A percentile compares a stretch with the other conserved stretches of the same genome.
Conservation (phyloP, 1,140 invertebrate species). For the Conus betulinus region DNA sequence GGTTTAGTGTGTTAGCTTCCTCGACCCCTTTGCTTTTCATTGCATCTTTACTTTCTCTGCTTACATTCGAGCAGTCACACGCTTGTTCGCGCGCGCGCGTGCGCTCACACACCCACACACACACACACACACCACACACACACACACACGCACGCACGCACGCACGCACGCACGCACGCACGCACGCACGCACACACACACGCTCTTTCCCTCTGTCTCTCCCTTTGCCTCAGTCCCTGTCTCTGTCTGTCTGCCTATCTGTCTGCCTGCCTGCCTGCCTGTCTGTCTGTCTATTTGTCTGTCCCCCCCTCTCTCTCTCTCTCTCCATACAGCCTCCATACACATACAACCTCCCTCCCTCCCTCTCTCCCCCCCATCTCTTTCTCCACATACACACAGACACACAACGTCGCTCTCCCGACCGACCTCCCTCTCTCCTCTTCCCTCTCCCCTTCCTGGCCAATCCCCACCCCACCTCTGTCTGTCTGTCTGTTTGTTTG, state of each 20-base stretch:
- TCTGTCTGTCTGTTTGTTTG: background rate
- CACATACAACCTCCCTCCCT: background rate
- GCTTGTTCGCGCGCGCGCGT: background rate
- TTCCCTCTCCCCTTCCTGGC: background rate
- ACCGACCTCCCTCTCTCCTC: background rate
- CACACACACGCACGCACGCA: constrained; percentile 12
- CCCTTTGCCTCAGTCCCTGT: background rate
- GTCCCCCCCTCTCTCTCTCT: no score
- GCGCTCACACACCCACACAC: background rate
- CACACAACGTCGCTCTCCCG: background rate
- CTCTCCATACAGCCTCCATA: background rate
- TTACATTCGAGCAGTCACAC: no score
- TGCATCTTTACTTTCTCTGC: no score
- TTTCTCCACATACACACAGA: background rate
- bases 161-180: background rate
- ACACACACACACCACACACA: constrained; percentile 5
- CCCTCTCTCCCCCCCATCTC: background rate
- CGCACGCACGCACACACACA: background rate
- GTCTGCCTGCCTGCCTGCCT: no score
- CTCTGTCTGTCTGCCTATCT: no score
- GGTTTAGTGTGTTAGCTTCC: no score
- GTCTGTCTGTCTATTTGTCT: no score
- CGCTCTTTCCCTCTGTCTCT: background rate
- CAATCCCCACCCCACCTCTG: background rate
- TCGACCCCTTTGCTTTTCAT: no score